Evolutionary conservation across 1,140 invertebrate genomes (phyloP).

Genomic region (Portunus trituberculatus): DNA sequence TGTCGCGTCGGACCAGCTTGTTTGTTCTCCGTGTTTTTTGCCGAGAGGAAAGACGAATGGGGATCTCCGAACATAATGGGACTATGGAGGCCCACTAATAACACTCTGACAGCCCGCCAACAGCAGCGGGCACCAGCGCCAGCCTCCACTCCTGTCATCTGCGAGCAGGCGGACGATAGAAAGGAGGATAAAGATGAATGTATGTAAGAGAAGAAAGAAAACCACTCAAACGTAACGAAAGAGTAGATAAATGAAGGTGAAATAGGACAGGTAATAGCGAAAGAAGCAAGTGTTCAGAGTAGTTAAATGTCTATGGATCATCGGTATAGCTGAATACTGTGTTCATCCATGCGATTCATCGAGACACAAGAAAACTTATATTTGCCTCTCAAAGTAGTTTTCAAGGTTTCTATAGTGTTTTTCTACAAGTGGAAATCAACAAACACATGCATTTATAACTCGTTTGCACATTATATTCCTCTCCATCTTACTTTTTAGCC

Average conservation of each 20-base stretch:
- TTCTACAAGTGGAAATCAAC: no score
- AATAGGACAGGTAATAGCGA: neutral
- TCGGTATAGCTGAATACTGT: no score
- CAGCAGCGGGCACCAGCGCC: neutral
- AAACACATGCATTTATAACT: no score
- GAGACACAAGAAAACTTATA: no score
- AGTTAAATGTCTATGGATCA: no score
- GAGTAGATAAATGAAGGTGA: neutral
- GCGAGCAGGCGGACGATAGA: neutral
- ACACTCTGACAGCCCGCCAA: constrained; percentile 28
- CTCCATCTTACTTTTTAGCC: no score
- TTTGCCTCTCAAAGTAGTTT: no score
- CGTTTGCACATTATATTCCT: no score
- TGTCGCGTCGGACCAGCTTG: constrained; percentile 32
- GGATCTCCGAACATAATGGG: neutral
- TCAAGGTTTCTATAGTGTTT: no score
- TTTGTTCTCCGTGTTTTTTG: constrained; percentile 24
- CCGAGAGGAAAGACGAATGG: neutral
- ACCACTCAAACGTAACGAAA: neutral
- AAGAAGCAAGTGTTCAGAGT: neutral
- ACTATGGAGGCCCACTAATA: constrained; percentile 27
- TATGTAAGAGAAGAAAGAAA: neutral
- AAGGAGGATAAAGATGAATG: neutral
- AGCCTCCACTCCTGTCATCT: neutral
- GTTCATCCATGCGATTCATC: no score